These are phyloP conservation scores for Tapirus terrestris DNA, from an alignment of 2,113 vertebrate species.

Conservation along the genomic window DNA sequence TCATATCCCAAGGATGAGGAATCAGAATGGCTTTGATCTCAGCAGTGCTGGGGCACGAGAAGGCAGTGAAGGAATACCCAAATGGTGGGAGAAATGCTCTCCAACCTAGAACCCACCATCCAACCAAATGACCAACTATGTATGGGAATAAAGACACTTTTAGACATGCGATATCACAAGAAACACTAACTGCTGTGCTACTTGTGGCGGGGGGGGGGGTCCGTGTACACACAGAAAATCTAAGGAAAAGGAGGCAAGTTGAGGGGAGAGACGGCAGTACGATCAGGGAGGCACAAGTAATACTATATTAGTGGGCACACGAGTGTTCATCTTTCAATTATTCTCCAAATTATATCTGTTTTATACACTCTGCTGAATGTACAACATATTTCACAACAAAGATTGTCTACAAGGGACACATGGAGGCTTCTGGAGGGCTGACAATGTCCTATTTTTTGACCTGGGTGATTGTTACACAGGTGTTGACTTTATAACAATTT, in stretches of 20 bases:
- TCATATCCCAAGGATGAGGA: neutral
- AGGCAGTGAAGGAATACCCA: neutral
- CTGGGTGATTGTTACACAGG: neutral
- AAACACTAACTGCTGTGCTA: neutral
- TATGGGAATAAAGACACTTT: neutral
- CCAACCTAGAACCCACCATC: neutral
- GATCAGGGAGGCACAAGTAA: neutral
- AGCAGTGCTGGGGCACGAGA: neutral
- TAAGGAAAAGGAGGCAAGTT: neutral
- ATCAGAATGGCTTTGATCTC: neutral
- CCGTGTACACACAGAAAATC: neutral
- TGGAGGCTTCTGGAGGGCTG: too few species aligned
- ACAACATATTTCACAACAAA: neutral
- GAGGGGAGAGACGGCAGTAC: neutral
- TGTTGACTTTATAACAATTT: neutral
- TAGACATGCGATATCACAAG: neutral
- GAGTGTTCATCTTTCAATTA: too few species aligned
- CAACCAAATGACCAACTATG: neutral
- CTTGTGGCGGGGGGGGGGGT: neutral
- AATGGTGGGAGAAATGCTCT: neutral
- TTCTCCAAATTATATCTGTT: too few species aligned
- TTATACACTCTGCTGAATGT: neutral
- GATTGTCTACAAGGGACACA: neutral
- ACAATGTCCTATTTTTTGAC: neutral
- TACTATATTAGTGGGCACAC: fast-evolving